These are phyloP conservation scores for Trichogramma pretiosum DNA, from an alignment of 1,140 invertebrate species.

Conservation along the genomic window DNA sequence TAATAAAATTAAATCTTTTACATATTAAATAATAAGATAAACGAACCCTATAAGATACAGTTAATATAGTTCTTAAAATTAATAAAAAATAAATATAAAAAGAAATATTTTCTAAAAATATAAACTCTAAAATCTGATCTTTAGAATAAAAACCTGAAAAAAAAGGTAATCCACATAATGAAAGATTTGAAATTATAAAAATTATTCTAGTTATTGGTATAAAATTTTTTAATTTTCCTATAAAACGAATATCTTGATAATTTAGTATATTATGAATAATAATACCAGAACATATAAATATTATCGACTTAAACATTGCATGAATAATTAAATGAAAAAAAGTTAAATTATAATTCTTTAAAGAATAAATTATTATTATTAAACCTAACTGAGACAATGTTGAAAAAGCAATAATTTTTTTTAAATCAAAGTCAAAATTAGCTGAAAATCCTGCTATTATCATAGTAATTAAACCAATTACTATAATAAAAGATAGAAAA, in stretches of 20 bases:
- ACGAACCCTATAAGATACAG: background rate
- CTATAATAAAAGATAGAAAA: constrained; percentile 37
- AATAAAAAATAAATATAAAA: background rate
- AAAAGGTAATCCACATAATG: constrained; percentile 5
- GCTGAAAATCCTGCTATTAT: constrained; percentile 52
- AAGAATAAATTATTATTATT: constrained; percentile 53
- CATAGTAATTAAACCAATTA: constrained; percentile 44
- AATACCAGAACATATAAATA: constrained; percentile 52
- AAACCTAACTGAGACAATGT: constrained; percentile 60
- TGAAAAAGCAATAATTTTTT: constrained; percentile 64
- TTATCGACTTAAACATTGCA: constrained; percentile 56
- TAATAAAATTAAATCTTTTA: too few species aligned
- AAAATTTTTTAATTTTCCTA: background rate
- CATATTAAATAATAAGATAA: background rate
- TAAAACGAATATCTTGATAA: constrained; percentile 2
- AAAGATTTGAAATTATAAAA: background rate
- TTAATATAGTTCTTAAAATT: background rate
- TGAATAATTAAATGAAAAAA: constrained; percentile 57
- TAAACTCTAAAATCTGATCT: background rate
- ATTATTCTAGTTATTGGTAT: constrained; percentile 1
- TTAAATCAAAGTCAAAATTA: constrained; percentile 55
- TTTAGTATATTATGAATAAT: constrained; percentile 26
- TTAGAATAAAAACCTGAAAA: constrained; percentile 10
- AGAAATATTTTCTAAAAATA: background rate
- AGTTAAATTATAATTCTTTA: constrained; percentile 36